Base-by-base conservation (phyloP, 2,888 invertebrate genomes). In the Bugulina stolonifera region DNA sequence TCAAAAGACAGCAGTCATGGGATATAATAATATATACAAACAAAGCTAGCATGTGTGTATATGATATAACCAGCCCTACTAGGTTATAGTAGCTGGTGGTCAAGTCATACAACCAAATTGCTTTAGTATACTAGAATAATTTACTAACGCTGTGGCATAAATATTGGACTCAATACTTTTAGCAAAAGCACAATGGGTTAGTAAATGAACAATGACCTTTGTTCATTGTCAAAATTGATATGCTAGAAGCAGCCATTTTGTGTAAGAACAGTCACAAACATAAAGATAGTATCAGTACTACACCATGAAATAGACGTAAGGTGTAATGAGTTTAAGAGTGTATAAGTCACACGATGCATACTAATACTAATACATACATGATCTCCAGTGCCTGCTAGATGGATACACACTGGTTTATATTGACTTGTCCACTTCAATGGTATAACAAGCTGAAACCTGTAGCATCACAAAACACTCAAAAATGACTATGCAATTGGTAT, bases 361-460 rank as follows among this genome's bases (percentile, higher is more conserved):
- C n/a, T n/a, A n/a, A n/a, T n/a, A n/a, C n/a, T n/a, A n/a, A 43
- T 10, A 86, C 89, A 87, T 87, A 94, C 94, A 88, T 99, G 98
- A 73, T 99, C 98, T 64, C 98, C 99, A 57, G 99, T 99, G 35
- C 97, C 97, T 35, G 98, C 97, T 76, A 98, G 87, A 82, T 98
- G 97, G 75, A 99, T 88, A 83, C 96, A 96, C 54, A 97, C 88
- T 25, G 87, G 86, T 73, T 80, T 79, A 34, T 77, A 72, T 86
- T 73, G 88, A 18, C 87, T 87, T 72, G 82, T 85, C 94, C 95
- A 96, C 77, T 89, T 89, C 35, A 89, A 86, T 0, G 96, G 96
- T 76, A 96, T 81, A 52, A 96, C 81, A 74, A 92, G 88, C 77
- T 86, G 84, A 77, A 85, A 85, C 73, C 84, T 84, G 73, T n/a